Conservation (phyloP, 2,888 invertebrate species). For the Drosophila recens region DNA sequence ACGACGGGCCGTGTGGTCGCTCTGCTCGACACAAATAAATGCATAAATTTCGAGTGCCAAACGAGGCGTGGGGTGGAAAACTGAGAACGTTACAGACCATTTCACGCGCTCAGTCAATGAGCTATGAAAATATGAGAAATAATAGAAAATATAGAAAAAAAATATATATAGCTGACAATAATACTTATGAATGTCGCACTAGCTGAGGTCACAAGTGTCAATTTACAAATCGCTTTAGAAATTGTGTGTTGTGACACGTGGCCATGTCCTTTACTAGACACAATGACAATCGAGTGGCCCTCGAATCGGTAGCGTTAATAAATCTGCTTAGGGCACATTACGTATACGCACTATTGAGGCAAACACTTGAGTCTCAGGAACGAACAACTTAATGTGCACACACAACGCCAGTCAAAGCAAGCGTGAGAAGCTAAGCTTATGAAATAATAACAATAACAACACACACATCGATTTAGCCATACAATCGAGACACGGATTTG, state of each 20-base stretch:
- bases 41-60: constrained; percentile 74
- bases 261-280: neutral
- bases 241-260: constrained; percentile 17
- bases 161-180: constrained; percentile 3
- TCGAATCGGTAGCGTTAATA: constrained; percentile 28
- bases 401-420: constrained; percentile 31
- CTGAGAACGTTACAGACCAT: constrained; percentile 59
- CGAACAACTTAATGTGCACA: constrained; percentile 45
- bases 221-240: constrained; percentile 46
- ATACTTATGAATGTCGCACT: constrained; percentile 2
- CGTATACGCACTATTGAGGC: constrained; percentile 60
- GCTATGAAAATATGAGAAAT: constrained; percentile 70
- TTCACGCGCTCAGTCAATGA: constrained; percentile 71
- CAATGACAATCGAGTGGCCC: constrained; percentile 1
- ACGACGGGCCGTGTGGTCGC: constrained; percentile 46
- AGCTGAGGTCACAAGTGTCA: constrained; percentile 27
- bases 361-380: constrained; percentile 30
- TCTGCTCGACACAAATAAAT: constrained; percentile 68
- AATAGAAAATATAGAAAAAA: constrained; percentile 10
- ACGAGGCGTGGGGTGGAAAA: constrained; percentile 15
- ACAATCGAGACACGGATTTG: constrained; percentile 27
- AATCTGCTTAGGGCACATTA: constrained; percentile 46
- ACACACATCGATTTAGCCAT: constrained; percentile 45
- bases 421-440: constrained; percentile 52
- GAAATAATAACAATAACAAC: constrained; percentile 56